Base-by-base conservation (phyloP, 2,888 invertebrate species). In the Agonopterix heracliana region DNA sequence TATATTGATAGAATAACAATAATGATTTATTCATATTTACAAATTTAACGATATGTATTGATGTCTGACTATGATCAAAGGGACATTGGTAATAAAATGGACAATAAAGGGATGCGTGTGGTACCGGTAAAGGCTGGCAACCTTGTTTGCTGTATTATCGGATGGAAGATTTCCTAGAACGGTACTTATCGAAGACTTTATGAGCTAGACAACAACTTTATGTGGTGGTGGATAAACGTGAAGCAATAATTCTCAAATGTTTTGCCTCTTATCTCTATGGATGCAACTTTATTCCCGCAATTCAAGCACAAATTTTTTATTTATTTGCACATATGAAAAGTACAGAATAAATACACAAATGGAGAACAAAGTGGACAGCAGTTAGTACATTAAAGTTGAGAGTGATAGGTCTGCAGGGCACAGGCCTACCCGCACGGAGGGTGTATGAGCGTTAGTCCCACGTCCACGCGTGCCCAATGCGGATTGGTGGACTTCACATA, bases 11-110 rank as follows among this genome's bases (percentile, higher is more conserved):
- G 46, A 48, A 34, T 48, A 61, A 3, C 38, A 61, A 63, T 61
- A 58, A 62, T 68, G 68, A 72, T 73, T 68, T 72, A 74, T 65
- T 52, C 26, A 56, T 57, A 53, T 63, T 63, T 61, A 57, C 54
- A 56, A 52, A 64, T 64, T 72, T 68, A 63, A 72, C 71, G 68
- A 71, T 68, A 64, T 59, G 62, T 71, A 71, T 74, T 70, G 73
- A 74, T 71, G 67, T 68, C 66, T 60, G 63, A 63, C 64, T 63
- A 61, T 46, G 59, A 63, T 68, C 64, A 54, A 54, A 67, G 65
- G 66, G 62, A 49, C 53, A 45, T 63, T 57, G 57, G 57, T 64
- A 67, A 68, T 75, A 71, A 76, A 77, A 72, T 69, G 68, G 68
- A 67, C 69, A 68, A 73, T 71, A 75, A 71, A 65, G 60, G 63